A percentile compares a stretch with the other conserved stretches of the same genome.
Evolutionary conservation across 1,140 invertebrate species (phyloP).

Genomic region (Zaprionus camerounensis): DNA sequence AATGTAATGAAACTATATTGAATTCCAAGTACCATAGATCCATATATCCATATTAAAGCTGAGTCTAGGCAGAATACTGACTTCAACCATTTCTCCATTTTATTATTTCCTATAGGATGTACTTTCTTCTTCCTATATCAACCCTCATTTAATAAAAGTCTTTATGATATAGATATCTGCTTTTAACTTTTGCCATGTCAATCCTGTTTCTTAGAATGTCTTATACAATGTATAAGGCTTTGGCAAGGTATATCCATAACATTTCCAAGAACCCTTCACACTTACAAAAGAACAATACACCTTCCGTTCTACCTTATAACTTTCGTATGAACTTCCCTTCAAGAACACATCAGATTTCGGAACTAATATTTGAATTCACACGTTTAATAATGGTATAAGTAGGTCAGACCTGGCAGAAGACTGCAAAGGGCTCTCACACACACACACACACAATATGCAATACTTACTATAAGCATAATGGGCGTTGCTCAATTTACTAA

Average conservation of each 20-base stretch:
- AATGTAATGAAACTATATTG: neutral
- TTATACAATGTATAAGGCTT: neutral
- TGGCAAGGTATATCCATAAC: neutral
- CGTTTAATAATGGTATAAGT: conserved; percentile 59
- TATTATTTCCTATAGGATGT: too few species aligned
- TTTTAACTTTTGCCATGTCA: neutral
- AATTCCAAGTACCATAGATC: neutral
- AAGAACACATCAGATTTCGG: neutral
- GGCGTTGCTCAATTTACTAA: conserved; percentile 65
- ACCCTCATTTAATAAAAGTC: too few species aligned
- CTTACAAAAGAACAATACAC: neutral
- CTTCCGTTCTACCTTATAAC: neutral
- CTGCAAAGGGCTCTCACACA: neutral
- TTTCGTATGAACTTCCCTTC: neutral
- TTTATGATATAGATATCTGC: too few species aligned
- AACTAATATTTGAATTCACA: conserved; percentile 62
- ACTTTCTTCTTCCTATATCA: too few species aligned
- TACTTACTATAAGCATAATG: conserved; percentile 29
- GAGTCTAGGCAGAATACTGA: too few species aligned
- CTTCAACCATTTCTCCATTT: too few species aligned
- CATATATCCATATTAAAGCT: neutral
- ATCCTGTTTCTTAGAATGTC: neutral
- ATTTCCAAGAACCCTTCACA: neutral
- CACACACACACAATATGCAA: conserved; percentile 1
- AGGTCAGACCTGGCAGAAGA: conserved; percentile 34